A percentile compares a stretch with the other conserved stretches of the same genome.
Conservation (phyloP, 2,888 invertebrate genomes). For the Chalcosyrphus nemorum region DNA sequence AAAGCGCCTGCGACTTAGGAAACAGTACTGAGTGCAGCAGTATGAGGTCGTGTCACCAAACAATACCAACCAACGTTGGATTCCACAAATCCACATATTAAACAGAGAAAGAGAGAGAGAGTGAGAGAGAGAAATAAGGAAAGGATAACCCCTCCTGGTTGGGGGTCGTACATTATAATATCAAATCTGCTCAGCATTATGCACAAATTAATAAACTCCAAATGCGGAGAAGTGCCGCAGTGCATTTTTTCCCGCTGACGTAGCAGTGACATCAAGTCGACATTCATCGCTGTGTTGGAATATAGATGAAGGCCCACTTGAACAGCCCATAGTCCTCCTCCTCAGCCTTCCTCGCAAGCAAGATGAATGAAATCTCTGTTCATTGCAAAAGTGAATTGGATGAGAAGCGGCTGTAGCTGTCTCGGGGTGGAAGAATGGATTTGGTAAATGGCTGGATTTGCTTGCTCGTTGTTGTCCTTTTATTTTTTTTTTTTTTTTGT, state of each 20-base stretch:
- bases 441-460: conserved; percentile 71
- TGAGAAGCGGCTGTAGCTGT: conserved; percentile 29
- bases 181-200: conserved; percentile 74
- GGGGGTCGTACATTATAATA: conserved; percentile 73
- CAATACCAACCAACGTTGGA: conserved; percentile 49
- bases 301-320: conserved; percentile 72
- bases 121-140: too few species aligned
- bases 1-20: conserved; percentile 37
- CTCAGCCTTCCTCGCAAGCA: neutral
- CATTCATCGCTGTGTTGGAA: conserved; percentile 52
- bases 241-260: conserved; percentile 74
- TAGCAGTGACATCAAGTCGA: conserved; percentile 74
- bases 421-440: conserved; percentile 34
- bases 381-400: conserved; percentile 64
- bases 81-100: conserved; percentile 71
- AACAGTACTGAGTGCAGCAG: conserved; percentile 29
- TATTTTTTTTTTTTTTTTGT: conserved; percentile 36
- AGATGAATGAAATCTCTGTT: conserved; percentile 73
- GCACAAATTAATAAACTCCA: conserved; percentile 76
- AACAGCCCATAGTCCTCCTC: conserved; percentile 51
- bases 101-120: conserved; percentile 51
- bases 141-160: conserved; percentile 20
- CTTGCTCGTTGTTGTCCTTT: conserved; percentile 60
- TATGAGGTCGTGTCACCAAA: conserved; percentile 50
- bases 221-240: conserved; percentile 73